These are phyloP conservation scores for Stichodactyla helianthus DNA, from an alignment of 64 coral and sea anemone genomes.

Conservation along the genomic window DNA sequence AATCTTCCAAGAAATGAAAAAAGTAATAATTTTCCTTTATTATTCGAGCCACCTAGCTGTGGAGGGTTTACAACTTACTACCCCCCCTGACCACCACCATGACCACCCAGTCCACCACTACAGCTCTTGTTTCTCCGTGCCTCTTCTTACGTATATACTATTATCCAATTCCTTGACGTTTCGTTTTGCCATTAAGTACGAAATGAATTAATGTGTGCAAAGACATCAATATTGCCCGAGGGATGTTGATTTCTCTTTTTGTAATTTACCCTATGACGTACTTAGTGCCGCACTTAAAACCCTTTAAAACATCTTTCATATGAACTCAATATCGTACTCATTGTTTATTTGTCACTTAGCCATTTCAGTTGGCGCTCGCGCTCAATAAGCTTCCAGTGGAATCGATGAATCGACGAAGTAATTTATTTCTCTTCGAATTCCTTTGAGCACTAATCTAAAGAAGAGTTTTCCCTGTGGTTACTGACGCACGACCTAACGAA, in stretches of 20 bases:
- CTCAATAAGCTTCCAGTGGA: neutral
- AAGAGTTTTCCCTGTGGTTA: no score
- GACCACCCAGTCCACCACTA: neutral
- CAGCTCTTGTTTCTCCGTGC: neutral
- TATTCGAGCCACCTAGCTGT: neutral
- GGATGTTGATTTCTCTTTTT: slow-evolving; percentile 6
- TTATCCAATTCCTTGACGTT: neutral
- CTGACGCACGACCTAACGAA: neutral
- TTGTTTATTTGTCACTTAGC: neutral
- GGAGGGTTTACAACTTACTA: neutral
- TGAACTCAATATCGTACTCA: neutral
- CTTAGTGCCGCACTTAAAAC: neutral
- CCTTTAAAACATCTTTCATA: slow-evolving; percentile 3
- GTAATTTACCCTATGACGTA: slow-evolving; percentile 11
- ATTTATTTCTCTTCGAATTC: neutral
- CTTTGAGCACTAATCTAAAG: neutral
- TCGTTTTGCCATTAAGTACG: neutral
- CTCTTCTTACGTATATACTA: neutral
- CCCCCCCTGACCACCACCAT: neutral
- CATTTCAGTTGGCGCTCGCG: slow-evolving; percentile 2
- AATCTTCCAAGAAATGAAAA: neutral
- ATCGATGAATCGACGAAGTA: neutral
- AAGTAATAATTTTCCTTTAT: neutral
- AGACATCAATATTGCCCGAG: slow-evolving; percentile 2
- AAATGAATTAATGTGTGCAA: neutral